These are phyloP conservation scores for Megalops cyprinoides DNA, from an alignment of 2,797 vertebrate genomes.

Conservation along the genomic window DNA sequence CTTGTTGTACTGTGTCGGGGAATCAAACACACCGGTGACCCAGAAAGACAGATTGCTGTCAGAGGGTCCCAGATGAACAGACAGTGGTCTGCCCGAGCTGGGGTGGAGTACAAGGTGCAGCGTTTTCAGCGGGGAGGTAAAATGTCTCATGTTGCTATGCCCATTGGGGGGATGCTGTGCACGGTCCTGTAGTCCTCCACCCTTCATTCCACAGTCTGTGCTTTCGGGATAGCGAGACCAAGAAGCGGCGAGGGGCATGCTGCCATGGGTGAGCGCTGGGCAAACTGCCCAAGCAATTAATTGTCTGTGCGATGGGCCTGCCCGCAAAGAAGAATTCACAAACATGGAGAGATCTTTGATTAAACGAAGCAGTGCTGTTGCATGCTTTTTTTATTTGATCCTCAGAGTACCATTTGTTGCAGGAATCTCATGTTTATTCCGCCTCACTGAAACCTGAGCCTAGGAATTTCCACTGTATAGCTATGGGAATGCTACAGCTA, in stretches of 20 bases:
- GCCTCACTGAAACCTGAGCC: background rate
- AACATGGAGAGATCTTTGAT: conserved; percentile 50
- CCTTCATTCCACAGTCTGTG: background rate
- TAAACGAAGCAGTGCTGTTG: conserved; percentile 41
- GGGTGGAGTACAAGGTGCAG: background rate
- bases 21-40: conserved; percentile 9
- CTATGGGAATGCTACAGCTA: background rate
- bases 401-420: conserved; percentile 1
- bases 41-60: conserved; percentile 1
- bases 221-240: conserved; percentile 10
- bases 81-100: background rate
- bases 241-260: background rate
- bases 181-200: background rate
- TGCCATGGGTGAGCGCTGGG: conserved; percentile 45
- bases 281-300: conserved; percentile 52
- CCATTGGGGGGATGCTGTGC: background rate
- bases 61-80: background rate
- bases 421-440: background rate
- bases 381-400: background rate
- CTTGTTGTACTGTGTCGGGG: background rate
- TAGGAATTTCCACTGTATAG: background rate
- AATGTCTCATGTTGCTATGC: background rate
- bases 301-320: conserved; percentile 47
- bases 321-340: conserved; percentile 44
- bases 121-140: conserved; percentile 9